Conservation (phyloP, 2,888 invertebrate genomes). For the Schizotus pectinicornis region DNA sequence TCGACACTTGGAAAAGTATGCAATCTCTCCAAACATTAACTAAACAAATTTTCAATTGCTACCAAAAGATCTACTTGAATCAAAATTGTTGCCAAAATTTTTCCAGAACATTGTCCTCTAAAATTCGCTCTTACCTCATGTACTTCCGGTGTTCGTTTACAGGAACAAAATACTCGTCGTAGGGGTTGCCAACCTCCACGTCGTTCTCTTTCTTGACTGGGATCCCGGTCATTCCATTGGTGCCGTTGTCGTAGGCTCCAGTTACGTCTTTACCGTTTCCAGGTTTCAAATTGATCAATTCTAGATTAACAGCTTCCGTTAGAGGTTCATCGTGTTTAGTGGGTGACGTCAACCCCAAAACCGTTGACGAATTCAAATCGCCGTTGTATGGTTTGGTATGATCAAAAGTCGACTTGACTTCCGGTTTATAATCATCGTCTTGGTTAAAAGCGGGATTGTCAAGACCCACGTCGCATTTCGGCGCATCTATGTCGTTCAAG, state of each 20-base stretch:
- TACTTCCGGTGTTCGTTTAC: conserved; percentile 86
- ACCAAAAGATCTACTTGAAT: too few species aligned
- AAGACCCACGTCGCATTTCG: conserved; percentile 52
- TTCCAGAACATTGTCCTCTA: background rate
- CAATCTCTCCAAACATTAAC: too few species aligned
- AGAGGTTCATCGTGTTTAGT: conserved; percentile 48
- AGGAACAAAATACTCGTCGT: conserved; percentile 85
- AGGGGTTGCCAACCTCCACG: conserved; percentile 71
- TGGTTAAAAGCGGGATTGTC: conserved; percentile 58
- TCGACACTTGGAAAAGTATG: too few species aligned
- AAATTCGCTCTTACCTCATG: conserved; percentile 69
- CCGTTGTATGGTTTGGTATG: conserved; percentile 53
- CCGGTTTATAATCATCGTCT: conserved; percentile 56
- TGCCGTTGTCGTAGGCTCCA: conserved; percentile 58
- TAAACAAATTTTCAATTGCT: too few species aligned
- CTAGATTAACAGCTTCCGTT: conserved; percentile 78
- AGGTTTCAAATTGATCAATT: conserved; percentile 77
- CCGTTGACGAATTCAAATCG: conserved; percentile 47
- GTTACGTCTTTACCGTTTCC: conserved; percentile 63
- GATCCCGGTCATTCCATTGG: conserved; percentile 56
- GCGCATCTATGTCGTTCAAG: conserved; percentile 46
- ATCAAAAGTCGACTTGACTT: conserved; percentile 53
- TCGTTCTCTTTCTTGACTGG: conserved; percentile 71
- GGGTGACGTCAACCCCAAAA: conserved; percentile 46
- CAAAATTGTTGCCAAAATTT: background rate